Evolutionary conservation across 1,140 invertebrate genomes (phyloP).

Genomic region (Danaus plexippus): DNA sequence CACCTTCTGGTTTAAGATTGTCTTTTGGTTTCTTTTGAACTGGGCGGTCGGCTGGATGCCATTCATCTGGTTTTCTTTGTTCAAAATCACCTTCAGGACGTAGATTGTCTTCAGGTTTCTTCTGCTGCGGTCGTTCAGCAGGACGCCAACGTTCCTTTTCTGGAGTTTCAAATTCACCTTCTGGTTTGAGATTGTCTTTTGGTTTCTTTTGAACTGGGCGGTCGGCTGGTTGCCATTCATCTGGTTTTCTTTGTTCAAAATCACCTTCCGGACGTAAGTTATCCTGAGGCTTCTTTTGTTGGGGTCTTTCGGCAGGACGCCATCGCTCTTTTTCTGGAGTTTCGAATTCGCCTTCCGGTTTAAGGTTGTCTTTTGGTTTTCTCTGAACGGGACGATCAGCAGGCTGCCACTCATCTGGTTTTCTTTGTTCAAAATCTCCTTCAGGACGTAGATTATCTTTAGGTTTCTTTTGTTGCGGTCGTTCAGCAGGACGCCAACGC

Average conservation of each 20-base stretch:
- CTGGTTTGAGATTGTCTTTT: slow-evolving; percentile 70
- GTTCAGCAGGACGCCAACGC: slow-evolving; percentile 35
- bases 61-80: slow-evolving; percentile 63
- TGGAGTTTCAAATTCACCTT: slow-evolving; percentile 70
- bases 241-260: slow-evolving; percentile 64
- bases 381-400: slow-evolving; percentile 67
- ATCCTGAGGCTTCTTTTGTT: slow-evolving; percentile 58
- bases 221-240: slow-evolving; percentile 56
- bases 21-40: slow-evolving; percentile 66
- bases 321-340: slow-evolving; percentile 35
- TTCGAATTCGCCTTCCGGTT: slow-evolving; percentile 73
- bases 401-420: slow-evolving; percentile 72
- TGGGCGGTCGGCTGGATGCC: slow-evolving; percentile 65
- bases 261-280: slow-evolving; percentile 74
- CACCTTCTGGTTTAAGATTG: slow-evolving; percentile 73
- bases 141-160: slow-evolving; percentile 50
- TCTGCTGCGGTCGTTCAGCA: slow-evolving; percentile 68
- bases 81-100: slow-evolving; percentile 73
- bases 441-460: slow-evolving; percentile 73
- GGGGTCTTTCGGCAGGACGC: no score
- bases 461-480: slow-evolving; percentile 55
- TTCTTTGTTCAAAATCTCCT: slow-evolving; percentile 40
- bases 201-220: slow-evolving; percentile 12
- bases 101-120: slow-evolving; percentile 65
- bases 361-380: slow-evolving; percentile 70